A percentile compares a stretch with the other conserved stretches of the same genome.
These are phyloP conservation scores for Polypedilum vanderplanki DNA, from an alignment of 1,140 invertebrate genomes.

Conservation along the genomic window DNA sequence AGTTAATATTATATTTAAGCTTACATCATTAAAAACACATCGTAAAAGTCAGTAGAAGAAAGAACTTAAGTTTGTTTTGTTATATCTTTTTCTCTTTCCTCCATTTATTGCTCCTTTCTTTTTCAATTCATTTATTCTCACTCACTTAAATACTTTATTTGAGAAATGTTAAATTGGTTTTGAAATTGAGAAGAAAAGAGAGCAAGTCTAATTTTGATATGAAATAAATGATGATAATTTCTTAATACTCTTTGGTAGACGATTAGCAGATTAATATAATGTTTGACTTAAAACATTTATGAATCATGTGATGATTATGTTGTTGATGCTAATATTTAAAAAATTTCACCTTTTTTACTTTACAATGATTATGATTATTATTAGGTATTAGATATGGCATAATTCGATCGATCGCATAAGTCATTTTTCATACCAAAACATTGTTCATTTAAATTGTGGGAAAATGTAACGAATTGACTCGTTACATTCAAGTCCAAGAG, in stretches of 20 bases:
- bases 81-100: not conserved
- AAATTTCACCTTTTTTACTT: not conserved
- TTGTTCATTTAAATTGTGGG: conserved; percentile 12
- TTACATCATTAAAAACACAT: conserved; percentile 27
- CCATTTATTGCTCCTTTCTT: not conserved
- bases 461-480: conserved; percentile 23
- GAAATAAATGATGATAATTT: conserved; percentile 24
- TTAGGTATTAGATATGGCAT: too few species aligned
- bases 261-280: not conserved
- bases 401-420: not conserved
- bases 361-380: too few species aligned
- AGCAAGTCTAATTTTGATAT: conserved; percentile 21
- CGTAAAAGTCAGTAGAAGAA: conserved; percentile 27
- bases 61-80: conserved; percentile 23
- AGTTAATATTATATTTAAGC: conserved; percentile 17
- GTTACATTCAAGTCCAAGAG: not conserved
- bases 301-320: not conserved
- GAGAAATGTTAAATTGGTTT: not conserved
- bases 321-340: not conserved
- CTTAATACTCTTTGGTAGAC: conserved; percentile 19
- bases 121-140: not conserved
- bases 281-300: not conserved
- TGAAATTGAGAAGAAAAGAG: not conserved
- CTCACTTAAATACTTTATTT: not conserved
- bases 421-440: conserved; percentile 22